Base-by-base conservation (phyloP, 2,888 invertebrate genomes). In the Notodonta ziczac region DNA sequence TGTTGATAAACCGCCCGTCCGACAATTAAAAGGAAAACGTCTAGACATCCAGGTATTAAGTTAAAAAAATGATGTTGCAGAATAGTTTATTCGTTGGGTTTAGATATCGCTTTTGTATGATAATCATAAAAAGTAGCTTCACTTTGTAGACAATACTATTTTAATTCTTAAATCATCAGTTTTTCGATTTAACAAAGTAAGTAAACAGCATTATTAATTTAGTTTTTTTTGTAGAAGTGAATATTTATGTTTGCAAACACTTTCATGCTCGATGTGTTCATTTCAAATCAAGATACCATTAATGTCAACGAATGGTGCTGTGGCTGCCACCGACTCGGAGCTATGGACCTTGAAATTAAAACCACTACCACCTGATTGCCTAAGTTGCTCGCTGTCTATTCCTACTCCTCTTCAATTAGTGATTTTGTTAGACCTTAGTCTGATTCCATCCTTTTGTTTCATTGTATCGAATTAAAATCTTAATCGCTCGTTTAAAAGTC, bases 291-390 rank as follows among this genome's bases (percentile, higher is more conserved):
- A 59, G 65, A 62, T 60, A 52, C 58, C 46, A 60, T 57, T 57
- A 62, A 61, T 60, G 58, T 58, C 48, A 51, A 13, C 12, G 10
- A 42, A 10, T 10, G 42, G 42, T 12, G 42, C 42, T 35, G 9
- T 58, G 52, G 56, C 66, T 63, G 61, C 64, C 60, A 46, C 51
- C 55, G 12, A 35, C 46, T 58, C 58, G 46, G 59, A 56, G 63
- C 59, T 60, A 65, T 67, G 62, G 69, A 68, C 65, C 75, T 65
- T 74, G 73, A 75, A 75, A 75, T 75, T 70, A 70, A 58, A 70
- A 57, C 66, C 67, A 63, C 7, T 66, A 63, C 7, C 69, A 57
- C 69, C 56, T 56, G 66, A 69, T 68, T 66, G 57, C 62, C 61
- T 69, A 64, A 50, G 60, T 59, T 65, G 12, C 32, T 52, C 52